A percentile compares a stretch with the other conserved stretches of the same genome.
Conservation (phyloP, 2,113 vertebrate genomes). For the Hiodon tergisus region DNA sequence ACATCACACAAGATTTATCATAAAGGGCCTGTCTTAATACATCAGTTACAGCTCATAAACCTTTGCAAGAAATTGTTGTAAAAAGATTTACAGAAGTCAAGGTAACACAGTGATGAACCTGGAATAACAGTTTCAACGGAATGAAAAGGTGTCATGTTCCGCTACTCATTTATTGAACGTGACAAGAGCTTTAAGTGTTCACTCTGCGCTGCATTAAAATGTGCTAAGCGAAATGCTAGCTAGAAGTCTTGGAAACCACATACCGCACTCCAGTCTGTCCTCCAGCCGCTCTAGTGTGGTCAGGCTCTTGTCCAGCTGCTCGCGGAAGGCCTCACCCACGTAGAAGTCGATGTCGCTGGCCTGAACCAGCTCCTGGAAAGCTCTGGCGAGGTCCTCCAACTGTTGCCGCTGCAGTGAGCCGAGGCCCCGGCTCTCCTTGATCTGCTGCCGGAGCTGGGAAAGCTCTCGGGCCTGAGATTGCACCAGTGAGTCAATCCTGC, state of each 20-base stretch:
- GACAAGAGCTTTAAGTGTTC: neutral
- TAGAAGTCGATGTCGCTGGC: slow-evolving; percentile 68
- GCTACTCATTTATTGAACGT: neutral
- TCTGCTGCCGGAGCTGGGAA: slow-evolving; percentile 77
- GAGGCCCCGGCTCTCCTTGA: slow-evolving; percentile 69
- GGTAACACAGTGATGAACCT: neutral
- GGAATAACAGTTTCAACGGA: neutral
- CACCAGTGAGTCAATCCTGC: slow-evolving; percentile 77
- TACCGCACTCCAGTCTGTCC: slow-evolving; percentile 69
- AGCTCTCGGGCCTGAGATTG: slow-evolving; percentile 79
- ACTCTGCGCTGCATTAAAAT: neutral
- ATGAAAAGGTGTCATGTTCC: neutral
- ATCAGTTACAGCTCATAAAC: slow-evolving; percentile 24
- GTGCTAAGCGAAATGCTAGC: neutral
- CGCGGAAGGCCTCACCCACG: slow-evolving; percentile 68
- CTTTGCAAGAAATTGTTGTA: neutral
- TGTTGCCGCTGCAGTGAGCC: slow-evolving; percentile 71
- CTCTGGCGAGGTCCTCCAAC: slow-evolving; percentile 63
- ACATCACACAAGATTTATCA: slow-evolving; percentile 38
- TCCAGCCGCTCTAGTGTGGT: slow-evolving; percentile 70
- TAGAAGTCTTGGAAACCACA: slow-evolving; percentile 28
- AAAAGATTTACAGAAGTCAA: neutral
- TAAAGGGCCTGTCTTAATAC: slow-evolving; percentile 30
- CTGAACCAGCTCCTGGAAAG: slow-evolving; percentile 79
- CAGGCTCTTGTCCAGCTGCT: slow-evolving; percentile 75